Evolutionary conservation across 2,113 vertebrate species (phyloP).

Genomic region (Rhinolophus sinicus): DNA sequence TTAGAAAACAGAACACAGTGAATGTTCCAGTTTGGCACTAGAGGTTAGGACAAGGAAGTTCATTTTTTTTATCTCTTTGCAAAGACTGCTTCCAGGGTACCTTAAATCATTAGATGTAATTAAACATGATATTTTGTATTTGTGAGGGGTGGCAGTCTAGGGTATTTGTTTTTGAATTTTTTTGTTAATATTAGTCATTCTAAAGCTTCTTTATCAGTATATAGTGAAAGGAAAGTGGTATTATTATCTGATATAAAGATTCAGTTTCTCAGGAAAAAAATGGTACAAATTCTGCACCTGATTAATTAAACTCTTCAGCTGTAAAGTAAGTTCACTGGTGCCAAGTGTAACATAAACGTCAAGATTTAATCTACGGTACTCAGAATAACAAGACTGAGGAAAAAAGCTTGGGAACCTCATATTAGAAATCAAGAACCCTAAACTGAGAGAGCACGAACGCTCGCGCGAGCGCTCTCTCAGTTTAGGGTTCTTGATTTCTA

Average conservation of each 20-base stretch:
- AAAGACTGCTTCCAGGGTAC: background rate
- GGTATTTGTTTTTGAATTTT: background rate
- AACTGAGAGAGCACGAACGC: too few species aligned
- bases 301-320: background rate
- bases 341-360: background rate
- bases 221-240: background rate
- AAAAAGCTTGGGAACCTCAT: background rate
- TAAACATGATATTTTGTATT: background rate
- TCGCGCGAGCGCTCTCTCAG: too few species aligned
- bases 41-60: background rate
- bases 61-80: too few species aligned
- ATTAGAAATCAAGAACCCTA: background rate
- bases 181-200: background rate
- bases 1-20: background rate
- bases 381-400: background rate
- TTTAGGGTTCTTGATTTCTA: too few species aligned
- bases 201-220: background rate
- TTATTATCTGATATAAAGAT: background rate
- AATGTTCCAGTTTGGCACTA: background rate
- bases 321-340: background rate
- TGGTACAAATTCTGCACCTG: background rate
- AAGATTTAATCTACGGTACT: background rate
- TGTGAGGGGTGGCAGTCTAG: background rate
- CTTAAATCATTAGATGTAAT: background rate
- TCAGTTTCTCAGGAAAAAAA: background rate